These are phyloP conservation scores for Drepana falcataria DNA, from an alignment of 2,888 invertebrate genomes.

Conservation along the genomic window DNA sequence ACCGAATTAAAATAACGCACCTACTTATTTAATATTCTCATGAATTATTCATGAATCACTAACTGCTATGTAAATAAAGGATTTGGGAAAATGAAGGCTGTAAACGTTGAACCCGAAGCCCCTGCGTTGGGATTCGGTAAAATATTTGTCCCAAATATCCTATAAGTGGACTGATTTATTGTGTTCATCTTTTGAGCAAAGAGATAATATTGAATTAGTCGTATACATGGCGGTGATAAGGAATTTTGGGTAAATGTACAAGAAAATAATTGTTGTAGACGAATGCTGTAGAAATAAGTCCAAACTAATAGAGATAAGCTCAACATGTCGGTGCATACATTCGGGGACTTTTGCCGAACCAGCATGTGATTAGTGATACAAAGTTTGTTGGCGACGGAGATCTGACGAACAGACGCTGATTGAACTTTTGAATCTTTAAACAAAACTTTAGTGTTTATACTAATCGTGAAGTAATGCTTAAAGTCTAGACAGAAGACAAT, in stretches of 20 bases:
- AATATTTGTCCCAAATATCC: constrained; percentile 32
- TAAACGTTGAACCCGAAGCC: constrained; percentile 26
- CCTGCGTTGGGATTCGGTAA: constrained; percentile 30
- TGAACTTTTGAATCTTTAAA: constrained; percentile 21
- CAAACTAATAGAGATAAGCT: not conserved
- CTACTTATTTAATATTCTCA: constrained; percentile 23
- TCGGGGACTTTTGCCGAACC: constrained; percentile 19
- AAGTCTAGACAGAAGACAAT: not conserved
- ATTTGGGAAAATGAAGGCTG: constrained; percentile 40
- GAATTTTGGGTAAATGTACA: not conserved
- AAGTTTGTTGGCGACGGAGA: constrained; percentile 26
- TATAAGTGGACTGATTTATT: constrained; percentile 18
- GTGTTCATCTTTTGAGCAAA: constrained; percentile 11
- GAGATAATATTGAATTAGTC: constrained; percentile 1
- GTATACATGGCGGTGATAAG: no score
- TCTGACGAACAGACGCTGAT: constrained; percentile 22
- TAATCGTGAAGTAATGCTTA: not conserved
- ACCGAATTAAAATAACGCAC: no score
- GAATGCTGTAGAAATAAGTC: constrained; percentile 1
- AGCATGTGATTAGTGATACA: constrained; percentile 15
- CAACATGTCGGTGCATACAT: constrained; percentile 5
- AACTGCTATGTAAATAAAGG: constrained; percentile 57
- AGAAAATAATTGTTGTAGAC: constrained; percentile 4
- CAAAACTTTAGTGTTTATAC: not conserved
- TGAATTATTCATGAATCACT: constrained; percentile 50